Base-by-base conservation (phyloP, 2,888 invertebrate genomes). In the Drosophila peninsularis region DNA sequence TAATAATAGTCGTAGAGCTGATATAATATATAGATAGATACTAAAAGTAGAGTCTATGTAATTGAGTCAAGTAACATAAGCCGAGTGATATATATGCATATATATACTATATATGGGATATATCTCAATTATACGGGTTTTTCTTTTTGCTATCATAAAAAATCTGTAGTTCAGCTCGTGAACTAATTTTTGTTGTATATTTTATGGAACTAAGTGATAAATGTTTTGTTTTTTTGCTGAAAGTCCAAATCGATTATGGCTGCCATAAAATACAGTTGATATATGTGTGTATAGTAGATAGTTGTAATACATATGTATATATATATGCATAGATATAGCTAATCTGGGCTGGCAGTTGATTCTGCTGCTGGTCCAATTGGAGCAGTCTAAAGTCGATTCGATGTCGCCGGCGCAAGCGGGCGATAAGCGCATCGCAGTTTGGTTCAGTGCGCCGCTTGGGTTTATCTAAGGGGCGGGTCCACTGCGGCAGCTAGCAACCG, bases 401-500 rank as follows among this genome's bases (percentile, higher is more conserved):
- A n/a, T n/a, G n/a, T n/a, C n/a, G n/a, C n/a, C n/a, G n/a, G n/a
- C n/a, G n/a, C n/a, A 32, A 5, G 6, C 21, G 24, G 34, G 27
- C 41, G 65, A 64, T 65, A 64, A 65, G 37, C 52, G 53, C 66
- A 27, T 24, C 19, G 1, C 19, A 45, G 21, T n/a, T 27, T 11
- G 9, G 32, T 65, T 21, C 24, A 19, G 27, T 30, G 6, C 27
- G 27, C 7, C 11, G 30, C 10, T 27, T 36, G 36, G 41, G 49
- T 58, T 75, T 69, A 75, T 75, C 70, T 52, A 37, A 47, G 55
- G 37, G 47, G 67, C 36, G 45, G 34, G 17, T 14, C 14, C 50
- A 63, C 21, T 19, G 41, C 42, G 7, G 27, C 27, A 30, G 27
- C 17, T 49, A 19, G 32, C 9, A 19, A 32, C 13, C 19, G 49